phyloP scores from a whole-genome alignment of 2,888 invertebrate species.

The Drosophila falleni region DNA sequence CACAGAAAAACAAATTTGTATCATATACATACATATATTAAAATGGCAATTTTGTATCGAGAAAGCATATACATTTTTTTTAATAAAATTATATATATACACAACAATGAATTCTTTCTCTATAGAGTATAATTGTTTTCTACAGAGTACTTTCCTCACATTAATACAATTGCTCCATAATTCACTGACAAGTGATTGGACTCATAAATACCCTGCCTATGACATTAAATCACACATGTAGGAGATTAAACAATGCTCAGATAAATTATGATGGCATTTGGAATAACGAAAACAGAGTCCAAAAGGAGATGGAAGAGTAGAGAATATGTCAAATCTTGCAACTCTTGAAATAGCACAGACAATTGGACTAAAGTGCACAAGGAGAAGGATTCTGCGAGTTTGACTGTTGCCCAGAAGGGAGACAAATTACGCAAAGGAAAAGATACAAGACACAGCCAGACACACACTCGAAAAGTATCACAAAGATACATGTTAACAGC shows the following conservation, averaged over 20 bases:
- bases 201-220: conserved; percentile 36
- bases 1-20: too few relatives aligned
- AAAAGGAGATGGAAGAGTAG: not conserved
- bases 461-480: conserved; percentile 37
- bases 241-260: conserved; percentile 52
- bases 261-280: conserved; percentile 59
- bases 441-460: conserved; percentile 3
- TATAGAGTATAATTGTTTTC: not conserved
- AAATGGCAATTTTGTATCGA: too few relatives aligned
- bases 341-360: conserved; percentile 37
- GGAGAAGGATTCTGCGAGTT: not conserved
- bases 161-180: conserved; percentile 17
- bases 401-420: conserved; percentile 33
- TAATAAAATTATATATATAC: not conserved
- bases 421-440: conserved; percentile 51
- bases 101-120: not conserved
- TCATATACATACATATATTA: too few relatives aligned
- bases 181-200: conserved; percentile 36
- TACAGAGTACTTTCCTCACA: not conserved
- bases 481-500: conserved; percentile 72
- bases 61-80: not conserved
- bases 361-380: conserved; percentile 33
- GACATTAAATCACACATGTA: conserved; percentile 52
- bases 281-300: conserved; percentile 10
- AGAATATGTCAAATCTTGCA: conserved; percentile 21